These are phyloP conservation scores for Unio pictorum DNA, from an alignment of 2,888 invertebrate species.

Conservation along the genomic window DNA sequence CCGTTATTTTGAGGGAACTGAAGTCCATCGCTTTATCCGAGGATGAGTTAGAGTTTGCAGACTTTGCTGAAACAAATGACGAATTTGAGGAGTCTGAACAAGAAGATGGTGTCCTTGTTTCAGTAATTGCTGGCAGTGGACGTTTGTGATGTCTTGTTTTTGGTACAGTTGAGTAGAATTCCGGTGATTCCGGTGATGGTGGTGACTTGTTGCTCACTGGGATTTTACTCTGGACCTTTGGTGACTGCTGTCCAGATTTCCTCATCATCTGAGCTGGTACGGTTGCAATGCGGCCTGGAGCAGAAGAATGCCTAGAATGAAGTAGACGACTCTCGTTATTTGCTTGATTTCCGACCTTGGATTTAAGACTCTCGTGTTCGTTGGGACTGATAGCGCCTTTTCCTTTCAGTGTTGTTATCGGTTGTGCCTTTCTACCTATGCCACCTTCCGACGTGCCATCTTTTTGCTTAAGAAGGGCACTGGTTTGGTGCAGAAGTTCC, in stretches of 20 bases:
- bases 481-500: conserved; percentile 45
- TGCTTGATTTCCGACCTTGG: conserved; percentile 13
- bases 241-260: conserved; percentile 17
- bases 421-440: conserved; percentile 54
- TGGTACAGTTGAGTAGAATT: conserved; percentile 32
- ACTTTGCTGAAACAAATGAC: conserved; percentile 16
- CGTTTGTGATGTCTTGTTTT: conserved; percentile 28
- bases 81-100: conserved; percentile 20
- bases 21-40: conserved; percentile 34
- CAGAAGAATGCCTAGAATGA: conserved; percentile 26
- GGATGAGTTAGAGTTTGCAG: conserved; percentile 26
- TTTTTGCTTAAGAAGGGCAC: conserved; percentile 39
- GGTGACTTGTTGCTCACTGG: conserved; percentile 16
- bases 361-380: too few species aligned
- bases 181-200: conserved; percentile 14
- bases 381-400: conserved; percentile 7
- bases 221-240: conserved; percentile 7
- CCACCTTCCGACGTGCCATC: conserved; percentile 19
- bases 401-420: conserved; percentile 59
- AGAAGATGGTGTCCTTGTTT: conserved; percentile 20
- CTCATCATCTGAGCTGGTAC: conserved; percentile 48
- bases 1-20: conserved; percentile 35
- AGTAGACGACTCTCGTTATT: neutral
- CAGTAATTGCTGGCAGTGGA: conserved; percentile 28
- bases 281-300: conserved; percentile 60